Evolutionary conservation across 2,797 vertebrate genomes (phyloP).

Genomic region (Gadopsis bispinosus): DNA sequence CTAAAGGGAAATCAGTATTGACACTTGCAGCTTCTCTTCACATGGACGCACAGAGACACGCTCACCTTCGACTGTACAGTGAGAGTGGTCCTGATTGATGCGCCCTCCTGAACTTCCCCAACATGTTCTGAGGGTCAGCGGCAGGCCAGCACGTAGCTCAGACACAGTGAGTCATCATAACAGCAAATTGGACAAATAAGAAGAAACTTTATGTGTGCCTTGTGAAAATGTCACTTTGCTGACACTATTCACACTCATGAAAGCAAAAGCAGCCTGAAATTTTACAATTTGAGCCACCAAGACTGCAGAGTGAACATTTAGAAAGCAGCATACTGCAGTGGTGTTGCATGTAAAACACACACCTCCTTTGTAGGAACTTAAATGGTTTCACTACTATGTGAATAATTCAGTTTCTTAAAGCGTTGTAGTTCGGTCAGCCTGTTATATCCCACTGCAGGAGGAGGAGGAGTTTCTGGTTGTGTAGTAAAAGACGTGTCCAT

Average conservation of each 20-base stretch:
- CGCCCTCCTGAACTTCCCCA: conserved; percentile 47
- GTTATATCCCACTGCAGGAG: neutral
- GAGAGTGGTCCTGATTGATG: conserved; percentile 57
- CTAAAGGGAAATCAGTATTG: neutral
- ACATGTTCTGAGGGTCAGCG: conserved; percentile 63
- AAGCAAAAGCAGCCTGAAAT: neutral
- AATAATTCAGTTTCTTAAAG: conserved; percentile 11
- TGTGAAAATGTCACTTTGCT: neutral
- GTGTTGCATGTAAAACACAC: neutral
- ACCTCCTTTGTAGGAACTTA: neutral
- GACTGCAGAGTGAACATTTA: conserved; percentile 3
- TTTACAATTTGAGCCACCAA: neutral
- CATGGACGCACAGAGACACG: conserved; percentile 3
- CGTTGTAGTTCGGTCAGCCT: conserved; percentile 10
- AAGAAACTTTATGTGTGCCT: neutral
- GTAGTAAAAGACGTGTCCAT: neutral
- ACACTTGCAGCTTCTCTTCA: neutral
- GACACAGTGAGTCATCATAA: neutral
- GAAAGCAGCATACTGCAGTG: neutral
- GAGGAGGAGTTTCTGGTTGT: neutral
- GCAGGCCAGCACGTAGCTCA: conserved; percentile 43
- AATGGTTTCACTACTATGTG: conserved; percentile 3
- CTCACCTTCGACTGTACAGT: conserved; percentile 44
- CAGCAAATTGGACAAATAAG: neutral
- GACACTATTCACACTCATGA: neutral